Conservation (phyloP, 2,797 vertebrate genomes). For the Sebastes iracundus region DNA sequence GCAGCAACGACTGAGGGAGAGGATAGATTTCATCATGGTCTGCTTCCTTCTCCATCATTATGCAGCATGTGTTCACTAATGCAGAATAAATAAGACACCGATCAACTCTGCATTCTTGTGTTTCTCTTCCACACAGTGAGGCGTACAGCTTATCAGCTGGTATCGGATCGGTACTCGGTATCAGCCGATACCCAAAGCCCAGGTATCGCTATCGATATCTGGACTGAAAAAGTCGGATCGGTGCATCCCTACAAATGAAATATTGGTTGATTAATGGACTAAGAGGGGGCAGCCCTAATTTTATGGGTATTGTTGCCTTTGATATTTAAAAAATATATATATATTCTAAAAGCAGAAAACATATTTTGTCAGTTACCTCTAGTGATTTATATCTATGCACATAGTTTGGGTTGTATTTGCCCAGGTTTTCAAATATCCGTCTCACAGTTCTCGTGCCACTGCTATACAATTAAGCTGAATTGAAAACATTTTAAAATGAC, state of each 20-base stretch:
- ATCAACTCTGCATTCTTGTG: constrained; percentile 27
- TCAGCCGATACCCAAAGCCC: too few relatives aligned
- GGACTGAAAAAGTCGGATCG: too few relatives aligned
- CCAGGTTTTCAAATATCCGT: not conserved
- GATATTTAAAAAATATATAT: not conserved
- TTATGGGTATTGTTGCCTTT: not conserved
- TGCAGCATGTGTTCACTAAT: constrained; percentile 12
- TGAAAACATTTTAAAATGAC: not conserved
- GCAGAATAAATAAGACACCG: constrained; percentile 41
- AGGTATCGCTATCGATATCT: too few relatives aligned
- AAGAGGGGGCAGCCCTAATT: not conserved
- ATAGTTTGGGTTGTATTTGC: not conserved
- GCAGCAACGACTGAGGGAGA: constrained; percentile 20
- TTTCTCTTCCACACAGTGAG: not conserved
- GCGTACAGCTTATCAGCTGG: too few relatives aligned
- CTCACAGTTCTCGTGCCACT: not conserved
- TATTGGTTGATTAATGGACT: too few relatives aligned
- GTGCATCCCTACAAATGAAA: fast-evolving
- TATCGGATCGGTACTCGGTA: fast-evolving
- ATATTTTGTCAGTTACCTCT: too few relatives aligned
- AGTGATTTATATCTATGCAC: not conserved
- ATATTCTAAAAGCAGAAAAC: not conserved
- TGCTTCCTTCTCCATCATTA: constrained; percentile 25
- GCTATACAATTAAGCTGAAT: not conserved
- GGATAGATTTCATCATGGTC: constrained; percentile 14